phyloP scores from a whole-genome alignment of 2,113 vertebrate genomes.

The Monopterus albus region DNA sequence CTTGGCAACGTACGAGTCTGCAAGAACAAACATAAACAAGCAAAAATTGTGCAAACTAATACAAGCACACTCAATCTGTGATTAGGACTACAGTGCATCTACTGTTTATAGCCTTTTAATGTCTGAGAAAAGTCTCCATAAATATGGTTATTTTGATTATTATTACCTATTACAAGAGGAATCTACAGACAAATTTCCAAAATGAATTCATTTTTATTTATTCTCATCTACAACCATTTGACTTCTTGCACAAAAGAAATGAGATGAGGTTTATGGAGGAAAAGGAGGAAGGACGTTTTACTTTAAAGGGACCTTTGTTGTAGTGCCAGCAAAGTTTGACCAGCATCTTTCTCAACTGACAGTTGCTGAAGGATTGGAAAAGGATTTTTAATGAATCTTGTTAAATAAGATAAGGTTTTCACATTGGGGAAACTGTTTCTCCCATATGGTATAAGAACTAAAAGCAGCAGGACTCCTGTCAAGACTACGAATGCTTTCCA shows the following conservation, averaged over 20 bases:
- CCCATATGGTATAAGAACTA: not conserved
- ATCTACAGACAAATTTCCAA: not conserved
- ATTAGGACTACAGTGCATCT: not conserved
- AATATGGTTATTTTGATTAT: not conserved
- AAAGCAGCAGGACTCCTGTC: constrained; percentile 3
- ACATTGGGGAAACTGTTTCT: not conserved
- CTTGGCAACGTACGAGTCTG: constrained; percentile 92
- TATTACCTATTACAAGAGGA: not conserved
- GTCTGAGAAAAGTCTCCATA: not conserved
- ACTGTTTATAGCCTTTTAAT: too few species aligned
- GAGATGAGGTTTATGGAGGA: not conserved
- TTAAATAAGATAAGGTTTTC: too few species aligned
- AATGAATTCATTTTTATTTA: not conserved
- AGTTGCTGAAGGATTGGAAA: constrained; percentile 1
- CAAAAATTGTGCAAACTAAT: not conserved
- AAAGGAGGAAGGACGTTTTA: not conserved
- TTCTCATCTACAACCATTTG: not conserved
- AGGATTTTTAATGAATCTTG: not conserved
- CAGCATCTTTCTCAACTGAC: not conserved
- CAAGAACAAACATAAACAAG: constrained; percentile 55
- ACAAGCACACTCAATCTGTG: not conserved
- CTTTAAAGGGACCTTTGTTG: not conserved
- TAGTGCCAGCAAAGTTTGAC: not conserved
- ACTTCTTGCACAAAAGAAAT: not conserved
- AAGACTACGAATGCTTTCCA: not conserved